Conservation (phyloP, 2,797 vertebrate genomes). For the Xenops minutus region DNA sequence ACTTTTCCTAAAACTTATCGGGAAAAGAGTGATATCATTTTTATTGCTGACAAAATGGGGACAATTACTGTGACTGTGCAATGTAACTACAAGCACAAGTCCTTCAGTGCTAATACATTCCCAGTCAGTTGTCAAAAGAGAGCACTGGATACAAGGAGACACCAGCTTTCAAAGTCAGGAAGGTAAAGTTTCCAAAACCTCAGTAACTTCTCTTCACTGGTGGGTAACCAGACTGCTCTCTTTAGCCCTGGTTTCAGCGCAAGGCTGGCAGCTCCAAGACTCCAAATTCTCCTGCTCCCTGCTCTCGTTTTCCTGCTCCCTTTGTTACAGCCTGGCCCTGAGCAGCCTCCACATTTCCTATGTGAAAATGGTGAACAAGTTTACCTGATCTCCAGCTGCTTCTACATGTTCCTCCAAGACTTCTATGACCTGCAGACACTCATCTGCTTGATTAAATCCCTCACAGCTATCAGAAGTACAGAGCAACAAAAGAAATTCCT, state of each 20-base stretch:
- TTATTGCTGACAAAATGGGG: fast-evolving
- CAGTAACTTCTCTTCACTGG: not conserved
- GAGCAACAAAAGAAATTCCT: not conserved
- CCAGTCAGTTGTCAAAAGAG: not conserved
- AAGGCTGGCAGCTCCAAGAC: not conserved
- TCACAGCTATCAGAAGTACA: not conserved
- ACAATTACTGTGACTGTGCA: not conserved
- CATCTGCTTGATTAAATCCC: not conserved
- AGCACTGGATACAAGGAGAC: not conserved
- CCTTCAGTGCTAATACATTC: not conserved
- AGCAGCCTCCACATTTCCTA: not conserved
- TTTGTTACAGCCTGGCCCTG: not conserved
- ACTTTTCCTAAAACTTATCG: not conserved
- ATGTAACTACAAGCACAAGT: not conserved
- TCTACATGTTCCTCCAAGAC: not conserved
- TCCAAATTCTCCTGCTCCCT: not conserved
- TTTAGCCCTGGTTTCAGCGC: not conserved
- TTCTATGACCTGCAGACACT: not conserved
- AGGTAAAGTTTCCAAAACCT: not conserved
- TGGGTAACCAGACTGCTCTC: not conserved
- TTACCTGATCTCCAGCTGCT: not conserved
- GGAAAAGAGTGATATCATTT: not conserved
- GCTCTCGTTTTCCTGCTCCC: not conserved
- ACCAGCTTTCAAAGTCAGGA: not conserved
- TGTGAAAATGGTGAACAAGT: not conserved